These are phyloP conservation scores for Indicator maculatus DNA, from an alignment of 2,113 vertebrate genomes.

Conservation along the genomic window DNA sequence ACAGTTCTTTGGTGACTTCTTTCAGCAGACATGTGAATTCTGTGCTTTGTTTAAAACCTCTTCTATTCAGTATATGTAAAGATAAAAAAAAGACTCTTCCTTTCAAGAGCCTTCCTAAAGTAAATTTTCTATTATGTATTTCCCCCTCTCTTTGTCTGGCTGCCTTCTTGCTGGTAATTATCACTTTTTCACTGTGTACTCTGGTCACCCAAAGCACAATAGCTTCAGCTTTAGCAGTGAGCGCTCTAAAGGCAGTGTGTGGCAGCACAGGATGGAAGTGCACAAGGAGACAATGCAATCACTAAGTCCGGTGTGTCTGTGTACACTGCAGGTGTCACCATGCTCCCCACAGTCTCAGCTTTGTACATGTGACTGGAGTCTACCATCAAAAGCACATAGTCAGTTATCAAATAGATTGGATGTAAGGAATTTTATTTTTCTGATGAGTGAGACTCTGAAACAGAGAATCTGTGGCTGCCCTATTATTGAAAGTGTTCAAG, in stretches of 20 bases:
- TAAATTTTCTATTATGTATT: neutral
- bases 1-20: neutral
- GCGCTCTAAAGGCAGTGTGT: neutral
- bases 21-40: neutral
- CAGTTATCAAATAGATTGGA: neutral
- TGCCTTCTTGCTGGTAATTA: neutral
- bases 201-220: neutral
- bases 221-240: neutral
- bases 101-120: constrained; percentile 1
- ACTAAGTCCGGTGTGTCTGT: neutral
- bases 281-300: neutral
- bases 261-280: neutral
- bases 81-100: neutral
- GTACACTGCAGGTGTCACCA: neutral
- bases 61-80: neutral
- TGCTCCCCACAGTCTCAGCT: neutral
- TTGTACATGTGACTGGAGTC: neutral
- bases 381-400: neutral
- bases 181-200: neutral
- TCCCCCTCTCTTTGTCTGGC: neutral
- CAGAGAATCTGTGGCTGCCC: neutral
- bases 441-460: neutral
- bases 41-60: constrained; percentile 14
- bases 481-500: neutral
- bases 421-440: neutral